A percentile compares a stretch with the other conserved stretches of the same genome.
Conservation (phyloP, 2,797 vertebrate genomes). For the Sebastes vulpes region DNA sequence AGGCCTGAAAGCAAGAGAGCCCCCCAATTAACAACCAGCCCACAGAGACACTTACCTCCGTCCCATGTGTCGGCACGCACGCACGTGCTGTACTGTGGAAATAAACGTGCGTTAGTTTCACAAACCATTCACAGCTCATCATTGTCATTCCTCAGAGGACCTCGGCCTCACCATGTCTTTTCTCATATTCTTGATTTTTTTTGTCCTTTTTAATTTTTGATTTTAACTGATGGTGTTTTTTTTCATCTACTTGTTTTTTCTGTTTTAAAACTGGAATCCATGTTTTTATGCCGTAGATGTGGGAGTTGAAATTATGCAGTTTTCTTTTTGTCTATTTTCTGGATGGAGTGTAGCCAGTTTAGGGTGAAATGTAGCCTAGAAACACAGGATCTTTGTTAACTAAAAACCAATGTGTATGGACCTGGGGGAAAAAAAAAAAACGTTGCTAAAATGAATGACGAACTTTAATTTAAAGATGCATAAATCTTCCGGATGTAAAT, state of each 20-base stretch:
- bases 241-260: constrained; percentile 37
- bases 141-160: constrained; percentile 68
- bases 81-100: constrained; percentile 62
- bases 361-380: constrained; percentile 56
- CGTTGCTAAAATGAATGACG: constrained; percentile 24
- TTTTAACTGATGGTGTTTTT: constrained; percentile 29
- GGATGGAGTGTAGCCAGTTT: constrained; percentile 51
- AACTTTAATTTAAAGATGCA: constrained; percentile 69
- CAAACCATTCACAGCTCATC: constrained; percentile 51
- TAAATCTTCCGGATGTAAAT: constrained; percentile 70
- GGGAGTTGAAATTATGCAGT: constrained; percentile 19
- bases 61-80: constrained; percentile 63
- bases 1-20: constrained; percentile 57
- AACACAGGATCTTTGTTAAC: constrained; percentile 28
- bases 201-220: constrained; percentile 32
- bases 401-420: constrained; percentile 51
- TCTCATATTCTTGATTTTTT: constrained; percentile 34
- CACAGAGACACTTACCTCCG: constrained; percentile 76
- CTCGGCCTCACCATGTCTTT: constrained; percentile 46
- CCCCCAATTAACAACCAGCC: constrained; percentile 68
- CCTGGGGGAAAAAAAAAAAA: constrained; percentile 20
- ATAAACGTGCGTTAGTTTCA: constrained; percentile 51
- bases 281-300: constrained; percentile 37
- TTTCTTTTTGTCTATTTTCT: constrained; percentile 32
- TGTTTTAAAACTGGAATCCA: constrained; percentile 77